These are phyloP conservation scores for Lophochroa leadbeateri DNA, from an alignment of 2,113 vertebrate genomes.

Conservation along the genomic window DNA sequence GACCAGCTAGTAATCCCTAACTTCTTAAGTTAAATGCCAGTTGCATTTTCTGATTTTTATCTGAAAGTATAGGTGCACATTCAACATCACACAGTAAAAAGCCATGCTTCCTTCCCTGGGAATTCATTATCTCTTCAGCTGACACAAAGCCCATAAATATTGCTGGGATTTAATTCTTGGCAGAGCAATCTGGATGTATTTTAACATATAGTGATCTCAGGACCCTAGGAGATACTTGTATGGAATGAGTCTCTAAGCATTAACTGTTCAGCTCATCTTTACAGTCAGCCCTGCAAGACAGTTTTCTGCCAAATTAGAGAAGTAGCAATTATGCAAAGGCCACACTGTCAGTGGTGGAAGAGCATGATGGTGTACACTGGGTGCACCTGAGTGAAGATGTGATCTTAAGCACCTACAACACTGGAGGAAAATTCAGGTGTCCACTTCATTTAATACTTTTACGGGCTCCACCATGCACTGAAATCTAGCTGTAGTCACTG, in stretches of 20 bases:
- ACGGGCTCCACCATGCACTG: background rate
- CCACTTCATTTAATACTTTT: background rate
- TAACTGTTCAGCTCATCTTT: background rate
- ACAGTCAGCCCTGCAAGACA: background rate
- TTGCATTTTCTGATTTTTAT: background rate
- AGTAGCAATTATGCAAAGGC: background rate
- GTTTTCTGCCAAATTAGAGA: background rate
- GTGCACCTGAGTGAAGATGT: background rate
- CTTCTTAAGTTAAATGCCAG: background rate
- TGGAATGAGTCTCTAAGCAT: background rate
- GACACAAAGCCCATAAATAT: background rate
- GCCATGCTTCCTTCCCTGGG: background rate
- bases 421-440: background rate
- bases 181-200: background rate
- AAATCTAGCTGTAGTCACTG: background rate
- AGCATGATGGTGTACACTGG: accelerated
- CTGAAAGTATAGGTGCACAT: background rate
- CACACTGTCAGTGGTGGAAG: background rate
- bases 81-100: background rate
- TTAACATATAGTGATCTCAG: background rate
- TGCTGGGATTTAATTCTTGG: background rate
- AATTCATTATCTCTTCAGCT: background rate
- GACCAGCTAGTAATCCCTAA: background rate
- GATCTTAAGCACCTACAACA: background rate
- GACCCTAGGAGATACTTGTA: background rate